Conservation (phyloP, 2,797 vertebrate species). For the Falco concolor region DNA sequence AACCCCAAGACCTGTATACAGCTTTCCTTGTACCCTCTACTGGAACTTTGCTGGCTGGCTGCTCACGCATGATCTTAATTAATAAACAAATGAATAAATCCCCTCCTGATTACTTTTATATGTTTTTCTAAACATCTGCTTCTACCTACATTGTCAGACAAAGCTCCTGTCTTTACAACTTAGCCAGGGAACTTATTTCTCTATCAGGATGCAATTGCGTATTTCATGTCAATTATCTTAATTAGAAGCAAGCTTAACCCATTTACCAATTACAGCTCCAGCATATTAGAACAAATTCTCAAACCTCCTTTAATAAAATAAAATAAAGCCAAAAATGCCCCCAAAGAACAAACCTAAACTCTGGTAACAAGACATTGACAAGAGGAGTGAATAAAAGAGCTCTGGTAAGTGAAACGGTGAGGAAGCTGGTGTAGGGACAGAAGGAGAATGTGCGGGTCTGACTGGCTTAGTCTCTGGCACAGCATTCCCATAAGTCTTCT, state of each 20-base stretch:
- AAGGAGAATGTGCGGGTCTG: not conserved
- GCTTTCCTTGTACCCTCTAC: not conserved
- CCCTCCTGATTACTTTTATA: slow-evolving; percentile 37
- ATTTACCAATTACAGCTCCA: slow-evolving; percentile 68
- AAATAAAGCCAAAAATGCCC: not conserved
- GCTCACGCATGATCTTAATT: slow-evolving; percentile 61
- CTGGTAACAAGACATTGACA: not conserved
- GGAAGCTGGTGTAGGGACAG: not conserved
- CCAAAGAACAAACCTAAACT: not conserved
- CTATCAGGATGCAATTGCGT: slow-evolving; percentile 56
- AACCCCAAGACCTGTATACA: not conserved
- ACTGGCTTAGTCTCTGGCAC: not conserved
- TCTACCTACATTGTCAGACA: slow-evolving; percentile 48
- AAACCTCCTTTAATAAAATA: slow-evolving; percentile 19
- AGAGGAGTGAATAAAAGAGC: not conserved
- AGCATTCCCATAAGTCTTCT: not conserved
- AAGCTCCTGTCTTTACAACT: slow-evolving; percentile 32
- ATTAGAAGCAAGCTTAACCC: slow-evolving; percentile 67
- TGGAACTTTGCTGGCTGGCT: slow-evolving; percentile 33
- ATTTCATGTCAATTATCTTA: slow-evolving; percentile 73
- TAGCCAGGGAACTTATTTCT: slow-evolving; percentile 26
- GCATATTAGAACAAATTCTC: slow-evolving; percentile 55
- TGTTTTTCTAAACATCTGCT: slow-evolving; percentile 53
- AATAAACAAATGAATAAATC: slow-evolving; percentile 62
- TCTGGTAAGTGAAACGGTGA: not conserved